Evolutionary conservation across 2,113 vertebrate species (phyloP).

Genomic region (Corythornis madagascariensis): DNA sequence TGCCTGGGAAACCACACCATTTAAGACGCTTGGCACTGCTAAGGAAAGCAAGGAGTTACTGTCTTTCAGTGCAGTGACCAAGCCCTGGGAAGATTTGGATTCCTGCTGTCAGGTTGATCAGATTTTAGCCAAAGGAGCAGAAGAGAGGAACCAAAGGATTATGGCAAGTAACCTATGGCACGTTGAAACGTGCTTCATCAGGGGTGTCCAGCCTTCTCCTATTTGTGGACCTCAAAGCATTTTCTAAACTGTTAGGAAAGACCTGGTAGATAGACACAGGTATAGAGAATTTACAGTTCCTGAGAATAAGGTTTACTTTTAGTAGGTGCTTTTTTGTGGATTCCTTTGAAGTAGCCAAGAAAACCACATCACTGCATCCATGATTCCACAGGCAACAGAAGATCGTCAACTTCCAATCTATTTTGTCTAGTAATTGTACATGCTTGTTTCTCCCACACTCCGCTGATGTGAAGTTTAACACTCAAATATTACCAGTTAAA

Average conservation of each 20-base stretch:
- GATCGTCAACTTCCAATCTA: slow-evolving; percentile 65
- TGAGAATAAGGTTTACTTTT: slow-evolving; percentile 30
- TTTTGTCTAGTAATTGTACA: slow-evolving; percentile 61
- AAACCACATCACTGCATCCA: slow-evolving; percentile 66
- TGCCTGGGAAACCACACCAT: not conserved
- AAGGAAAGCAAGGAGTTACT: not conserved
- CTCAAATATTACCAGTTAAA: slow-evolving; percentile 63
- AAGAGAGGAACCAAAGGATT: not conserved
- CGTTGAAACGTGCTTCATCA: not conserved
- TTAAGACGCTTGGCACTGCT: not conserved
- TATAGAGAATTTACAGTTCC: not conserved
- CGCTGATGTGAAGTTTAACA: slow-evolving; percentile 44
- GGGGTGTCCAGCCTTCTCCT: not conserved
- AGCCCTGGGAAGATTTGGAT: not conserved
- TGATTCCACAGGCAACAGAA: slow-evolving; percentile 61
- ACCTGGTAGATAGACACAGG: not conserved
- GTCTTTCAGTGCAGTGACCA: not conserved
- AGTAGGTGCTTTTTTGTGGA: slow-evolving; percentile 58
- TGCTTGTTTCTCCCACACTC: slow-evolving; percentile 66
- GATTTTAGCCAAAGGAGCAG: not conserved
- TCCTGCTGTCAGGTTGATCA: not conserved
- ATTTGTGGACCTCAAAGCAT: not conserved
- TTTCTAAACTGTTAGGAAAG: not conserved
- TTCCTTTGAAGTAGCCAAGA: slow-evolving; percentile 72
- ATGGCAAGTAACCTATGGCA: not conserved